Percentiles rank a stretch among this genome's conserved stretches.
phyloP scores from a whole-genome alignment of 2,797 vertebrate genomes.

The Telmatherina bonti region DNA sequence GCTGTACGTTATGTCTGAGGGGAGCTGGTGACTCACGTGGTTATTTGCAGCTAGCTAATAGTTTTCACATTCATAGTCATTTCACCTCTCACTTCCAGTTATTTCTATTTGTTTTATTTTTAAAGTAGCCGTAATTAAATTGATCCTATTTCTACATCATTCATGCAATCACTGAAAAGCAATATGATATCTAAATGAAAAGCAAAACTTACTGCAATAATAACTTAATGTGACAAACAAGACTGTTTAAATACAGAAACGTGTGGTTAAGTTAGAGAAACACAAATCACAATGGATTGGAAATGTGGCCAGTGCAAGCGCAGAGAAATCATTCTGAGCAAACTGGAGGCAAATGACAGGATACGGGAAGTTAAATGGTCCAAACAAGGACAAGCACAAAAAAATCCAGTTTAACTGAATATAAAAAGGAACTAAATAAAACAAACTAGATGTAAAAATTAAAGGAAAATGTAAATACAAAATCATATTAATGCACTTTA shows the following conservation, averaged over 20 bases:
- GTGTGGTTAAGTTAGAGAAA: background rate
- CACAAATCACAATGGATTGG: background rate
- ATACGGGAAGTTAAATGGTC: background rate
- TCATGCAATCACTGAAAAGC: conserved; percentile 27
- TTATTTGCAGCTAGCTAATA: conserved; percentile 53
- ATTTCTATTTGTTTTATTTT: conserved; percentile 4
- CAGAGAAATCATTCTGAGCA: background rate
- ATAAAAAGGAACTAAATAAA: background rate
- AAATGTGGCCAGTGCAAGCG: background rate
- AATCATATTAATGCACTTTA: conserved; percentile 1
- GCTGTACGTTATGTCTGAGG: conserved; percentile 6
- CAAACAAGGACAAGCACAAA: conserved; percentile 37
- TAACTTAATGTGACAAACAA: background rate
- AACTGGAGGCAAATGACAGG: background rate
- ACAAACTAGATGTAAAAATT: background rate
- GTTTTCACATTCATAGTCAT: conserved; percentile 33
- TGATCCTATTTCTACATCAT: background rate
- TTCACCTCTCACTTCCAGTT: conserved; percentile 39
- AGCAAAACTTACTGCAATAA: conserved; percentile 10
- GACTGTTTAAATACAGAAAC: background rate
- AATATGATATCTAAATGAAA: conserved; percentile 25
- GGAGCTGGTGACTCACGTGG: conserved; percentile 36
- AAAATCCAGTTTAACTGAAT: conserved; percentile 8
- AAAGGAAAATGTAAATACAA: background rate
- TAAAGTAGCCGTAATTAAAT: conserved; percentile 17